Base-by-base conservation (phyloP, 2,797 vertebrate genomes). In the Triplophysa bombifrons region DNA sequence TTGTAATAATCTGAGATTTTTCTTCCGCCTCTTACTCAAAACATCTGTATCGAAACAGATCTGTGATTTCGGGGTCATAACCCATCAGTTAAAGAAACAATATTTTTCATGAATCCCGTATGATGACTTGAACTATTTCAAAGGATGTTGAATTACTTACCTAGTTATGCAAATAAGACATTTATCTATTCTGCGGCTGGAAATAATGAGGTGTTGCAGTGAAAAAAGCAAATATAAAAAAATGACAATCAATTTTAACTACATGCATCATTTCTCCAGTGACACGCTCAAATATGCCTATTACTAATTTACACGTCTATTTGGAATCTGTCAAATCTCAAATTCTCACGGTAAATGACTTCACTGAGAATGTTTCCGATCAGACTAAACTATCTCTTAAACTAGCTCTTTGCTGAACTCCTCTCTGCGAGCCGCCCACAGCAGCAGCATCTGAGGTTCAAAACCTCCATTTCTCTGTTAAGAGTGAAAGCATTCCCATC, bases 281-380 rank as follows among this genome's bases (percentile, higher is more conserved):
- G 66, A 5, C 63, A 79, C 70, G 75, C 80, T 81, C 68, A 63
- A 79, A 85, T 80, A 74, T 13, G n/a, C 64, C 72, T 64, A 76
- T 77, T 70, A 74, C 83, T 85, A 78, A 87, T 85, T 85, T 76
- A 86, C 72, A 83, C 61, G 61, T 84, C 73, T 77, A 83, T 81
- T 82, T 82, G 79, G 74, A 71, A 79, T 67, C 64, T 76, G 70
- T 82, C 64, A 76, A 74, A 34, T 63, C 63, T 78, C 50, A 44
- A 34, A 67, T 64, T 30, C 55, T 68, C 55, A 55, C n/a, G 9
- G 65, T 53, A 63, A 74, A 80, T 81, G 66, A 78, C 67, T 50
- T 72, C 61, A 75, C 65, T 30, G 22, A 60, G 64, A 14, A 55
- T 34, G 73, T 84, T 14, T 63, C 19, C 27, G 10, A 64, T 77